Evolutionary conservation across 2,113 vertebrate species (phyloP).

Genomic region (Ptychochromis oligacanthus): DNA sequence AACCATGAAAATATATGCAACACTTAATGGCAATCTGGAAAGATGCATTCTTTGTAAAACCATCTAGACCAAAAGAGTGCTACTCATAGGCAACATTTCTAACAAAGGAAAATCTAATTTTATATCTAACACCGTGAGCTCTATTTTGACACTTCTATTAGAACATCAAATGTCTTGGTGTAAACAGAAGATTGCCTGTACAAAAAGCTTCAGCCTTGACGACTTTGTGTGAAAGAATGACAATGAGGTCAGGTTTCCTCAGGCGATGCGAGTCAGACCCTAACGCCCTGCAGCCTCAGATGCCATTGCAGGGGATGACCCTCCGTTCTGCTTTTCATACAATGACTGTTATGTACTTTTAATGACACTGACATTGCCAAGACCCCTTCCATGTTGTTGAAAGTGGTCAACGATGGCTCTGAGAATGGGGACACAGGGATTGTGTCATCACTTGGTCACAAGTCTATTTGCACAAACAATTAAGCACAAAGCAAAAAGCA

Average conservation of each 20-base stretch:
- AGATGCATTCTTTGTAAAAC: no score
- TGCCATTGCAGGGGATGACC: not conserved
- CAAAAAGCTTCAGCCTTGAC: not conserved
- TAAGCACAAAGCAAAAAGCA: not conserved
- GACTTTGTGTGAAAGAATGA: not conserved
- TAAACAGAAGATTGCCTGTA: not conserved
- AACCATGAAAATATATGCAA: no score
- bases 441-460: not conserved
- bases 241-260: slow-evolving; percentile 19
- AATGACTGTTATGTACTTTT: slow-evolving; percentile 5
- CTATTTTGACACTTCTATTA: not conserved
- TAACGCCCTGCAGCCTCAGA: slow-evolving; percentile 1
- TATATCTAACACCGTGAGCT: not conserved
- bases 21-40: no score
- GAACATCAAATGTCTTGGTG: not conserved
- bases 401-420: not conserved
- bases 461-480: not conserved
- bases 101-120: not conserved
- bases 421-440: not conserved
- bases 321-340: slow-evolving; percentile 7
- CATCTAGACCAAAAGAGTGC: no score
- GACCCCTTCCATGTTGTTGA: not conserved
- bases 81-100: no score
- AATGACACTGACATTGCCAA: not conserved
- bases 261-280: slow-evolving; percentile 1